These are phyloP conservation scores for Gryllus longicercus DNA, from an alignment of 2,888 invertebrate species.

Conservation along the genomic window DNA sequence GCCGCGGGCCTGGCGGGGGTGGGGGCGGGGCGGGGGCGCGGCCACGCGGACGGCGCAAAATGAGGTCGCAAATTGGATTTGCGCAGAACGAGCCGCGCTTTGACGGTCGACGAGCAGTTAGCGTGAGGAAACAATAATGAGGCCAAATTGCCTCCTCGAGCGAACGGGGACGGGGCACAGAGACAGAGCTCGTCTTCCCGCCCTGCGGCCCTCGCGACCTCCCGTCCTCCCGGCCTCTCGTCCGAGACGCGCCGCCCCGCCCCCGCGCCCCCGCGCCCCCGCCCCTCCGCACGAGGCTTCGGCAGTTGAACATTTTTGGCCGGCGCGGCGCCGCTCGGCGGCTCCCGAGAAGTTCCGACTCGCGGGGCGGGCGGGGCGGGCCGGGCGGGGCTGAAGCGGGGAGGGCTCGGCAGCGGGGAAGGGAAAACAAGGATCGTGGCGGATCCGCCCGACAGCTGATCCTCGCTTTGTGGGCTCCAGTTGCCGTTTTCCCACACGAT, in stretches of 20 bases:
- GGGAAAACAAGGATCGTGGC: too few species aligned
- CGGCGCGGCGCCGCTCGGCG: too few species aligned
- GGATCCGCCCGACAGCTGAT: too few species aligned
- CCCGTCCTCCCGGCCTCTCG: background rate
- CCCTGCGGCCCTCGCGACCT: background rate
- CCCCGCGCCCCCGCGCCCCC: too few species aligned
- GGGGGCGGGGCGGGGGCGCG: background rate
- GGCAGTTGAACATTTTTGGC: too few species aligned
- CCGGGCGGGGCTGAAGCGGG: too few species aligned
- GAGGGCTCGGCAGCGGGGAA: too few species aligned
- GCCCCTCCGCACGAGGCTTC: too few species aligned
- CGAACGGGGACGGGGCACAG: background rate
- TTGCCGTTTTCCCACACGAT: too few species aligned
- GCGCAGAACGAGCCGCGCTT: conserved; percentile 1
- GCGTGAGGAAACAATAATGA: background rate
- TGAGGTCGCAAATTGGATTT: conserved; percentile 1
- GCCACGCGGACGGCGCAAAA: background rate
- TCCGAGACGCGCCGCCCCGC: background rate
- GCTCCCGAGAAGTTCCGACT: too few species aligned
- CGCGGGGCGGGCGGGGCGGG: too few species aligned
- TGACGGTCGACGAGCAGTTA: background rate
- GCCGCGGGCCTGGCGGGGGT: background rate
- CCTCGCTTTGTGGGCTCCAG: too few species aligned
- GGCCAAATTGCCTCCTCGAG: background rate
- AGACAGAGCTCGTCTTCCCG: background rate